These are phyloP conservation scores for Xyrauchen texanus DNA, from an alignment of 2,113 vertebrate species.

Conservation along the genomic window DNA sequence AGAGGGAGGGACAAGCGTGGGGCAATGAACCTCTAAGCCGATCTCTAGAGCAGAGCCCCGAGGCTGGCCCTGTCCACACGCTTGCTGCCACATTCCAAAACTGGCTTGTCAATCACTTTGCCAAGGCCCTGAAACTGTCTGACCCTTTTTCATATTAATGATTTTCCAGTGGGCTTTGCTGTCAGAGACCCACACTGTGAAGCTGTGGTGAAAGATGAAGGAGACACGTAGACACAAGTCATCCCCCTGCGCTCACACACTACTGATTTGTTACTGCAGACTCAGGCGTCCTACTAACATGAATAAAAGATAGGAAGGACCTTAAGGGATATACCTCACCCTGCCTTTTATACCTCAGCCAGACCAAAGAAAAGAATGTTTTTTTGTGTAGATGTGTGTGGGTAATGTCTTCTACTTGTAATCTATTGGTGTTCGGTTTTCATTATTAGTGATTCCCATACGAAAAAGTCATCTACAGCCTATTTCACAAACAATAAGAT, in stretches of 20 bases:
- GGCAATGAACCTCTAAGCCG: slow-evolving; percentile 6
- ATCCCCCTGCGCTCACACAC: slow-evolving; percentile 28
- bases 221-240: slow-evolving; percentile 53
- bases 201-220: slow-evolving; percentile 60
- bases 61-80: slow-evolving; percentile 35
- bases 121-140: slow-evolving; percentile 42
- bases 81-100: slow-evolving; percentile 35
- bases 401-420: neutral
- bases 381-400: slow-evolving; percentile 1
- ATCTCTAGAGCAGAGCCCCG: slow-evolving; percentile 42
- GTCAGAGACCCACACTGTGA: slow-evolving; percentile 61
- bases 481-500: no score
- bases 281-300: slow-evolving; percentile 44
- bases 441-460: neutral
- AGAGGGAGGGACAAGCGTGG: slow-evolving; percentile 23
- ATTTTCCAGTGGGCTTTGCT: slow-evolving; percentile 64
- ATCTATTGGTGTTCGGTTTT: neutral
- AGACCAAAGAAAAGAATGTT: slow-evolving; percentile 10
- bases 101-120: slow-evolving; percentile 64
- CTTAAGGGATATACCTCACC: slow-evolving; percentile 19
- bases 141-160: slow-evolving; percentile 62
- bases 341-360: slow-evolving; percentile 17
- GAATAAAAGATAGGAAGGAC: slow-evolving; percentile 58
- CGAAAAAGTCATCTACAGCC: neutral
- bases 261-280: slow-evolving; percentile 37